A percentile compares a stretch with the other conserved stretches of the same genome.
Conservation (phyloP, 2,888 invertebrate genomes). For the Drosophila barbarae region DNA sequence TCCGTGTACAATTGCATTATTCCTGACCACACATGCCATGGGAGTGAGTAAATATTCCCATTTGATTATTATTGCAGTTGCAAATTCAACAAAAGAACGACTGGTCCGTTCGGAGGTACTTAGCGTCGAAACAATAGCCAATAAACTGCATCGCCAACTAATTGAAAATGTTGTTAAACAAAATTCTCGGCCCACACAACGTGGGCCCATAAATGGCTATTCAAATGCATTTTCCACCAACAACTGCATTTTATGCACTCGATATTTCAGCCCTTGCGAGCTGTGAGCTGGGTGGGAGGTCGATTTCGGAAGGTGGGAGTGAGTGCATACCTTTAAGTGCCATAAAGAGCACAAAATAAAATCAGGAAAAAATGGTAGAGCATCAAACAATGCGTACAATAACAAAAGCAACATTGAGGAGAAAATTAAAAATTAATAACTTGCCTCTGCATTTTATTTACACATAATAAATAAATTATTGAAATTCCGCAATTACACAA, state of each 20-base stretch:
- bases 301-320: conserved; percentile 7
- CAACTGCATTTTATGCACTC: conserved; percentile 33
- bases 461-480: conserved; percentile 72
- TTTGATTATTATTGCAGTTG: conserved; percentile 50
- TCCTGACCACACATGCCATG: not conserved
- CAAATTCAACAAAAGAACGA: conserved; percentile 34
- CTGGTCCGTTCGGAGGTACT: conserved; percentile 51
- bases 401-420: conserved; percentile 38
- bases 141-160: conserved; percentile 70
- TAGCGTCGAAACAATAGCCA: conserved; percentile 71
- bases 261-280: conserved; percentile 10
- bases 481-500: conserved; percentile 63
- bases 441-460: conserved; percentile 57
- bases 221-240: conserved; percentile 49
- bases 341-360: conserved; percentile 17
- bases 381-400: conserved; percentile 28
- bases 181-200: conserved; percentile 64
- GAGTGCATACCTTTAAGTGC: conserved; percentile 32
- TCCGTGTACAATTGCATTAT: conserved; percentile 3
- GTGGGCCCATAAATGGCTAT: conserved; percentile 53
- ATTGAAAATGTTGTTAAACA: conserved; percentile 69
- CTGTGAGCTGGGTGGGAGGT: not conserved
- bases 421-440: conserved; percentile 52
- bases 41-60: conserved; percentile 25
- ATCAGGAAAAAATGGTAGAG: conserved; percentile 20